A percentile compares a stretch with the other conserved stretches of the same genome.
Conservation (phyloP, 1,140 invertebrate genomes). For the Reticulitermes speratus region DNA sequence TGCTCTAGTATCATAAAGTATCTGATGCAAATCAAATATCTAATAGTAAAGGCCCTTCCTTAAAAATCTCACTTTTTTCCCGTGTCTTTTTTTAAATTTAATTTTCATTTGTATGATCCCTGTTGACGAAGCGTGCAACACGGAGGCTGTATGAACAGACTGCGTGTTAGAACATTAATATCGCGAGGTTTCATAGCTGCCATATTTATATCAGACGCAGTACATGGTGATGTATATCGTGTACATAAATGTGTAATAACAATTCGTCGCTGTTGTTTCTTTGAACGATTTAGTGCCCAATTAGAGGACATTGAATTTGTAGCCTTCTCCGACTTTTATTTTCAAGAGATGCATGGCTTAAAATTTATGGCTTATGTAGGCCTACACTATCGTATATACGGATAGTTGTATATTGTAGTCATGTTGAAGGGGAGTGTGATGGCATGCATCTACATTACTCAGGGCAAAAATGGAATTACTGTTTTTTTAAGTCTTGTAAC, state of each 20-base stretch:
- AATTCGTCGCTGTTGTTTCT: slow-evolving; percentile 11
- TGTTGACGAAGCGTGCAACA: neutral
- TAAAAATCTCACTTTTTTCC: neutral
- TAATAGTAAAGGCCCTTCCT: no score
- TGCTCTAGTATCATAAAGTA: no score
- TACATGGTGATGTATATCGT: neutral
- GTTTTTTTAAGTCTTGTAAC: neutral
- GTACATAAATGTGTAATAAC: neutral
- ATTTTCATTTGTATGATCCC: neutral
- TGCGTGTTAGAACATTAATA: neutral
- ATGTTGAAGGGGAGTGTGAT: neutral
- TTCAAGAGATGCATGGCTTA: neutral
- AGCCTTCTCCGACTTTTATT: neutral
- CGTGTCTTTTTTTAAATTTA: neutral
- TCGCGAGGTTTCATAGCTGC: neutral
- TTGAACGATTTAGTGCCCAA: slow-evolving; percentile 7
- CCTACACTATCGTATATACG: neutral
- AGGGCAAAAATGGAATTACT: neutral
- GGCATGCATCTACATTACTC: neutral
- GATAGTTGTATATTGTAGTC: neutral
- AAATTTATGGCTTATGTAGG: neutral
- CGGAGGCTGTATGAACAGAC: neutral
- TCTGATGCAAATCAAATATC: no score
- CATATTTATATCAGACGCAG: neutral
- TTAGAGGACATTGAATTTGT: neutral